Conservation (phyloP, 1,140 invertebrate genomes). For the Caenorhabditis tropicalis region DNA sequence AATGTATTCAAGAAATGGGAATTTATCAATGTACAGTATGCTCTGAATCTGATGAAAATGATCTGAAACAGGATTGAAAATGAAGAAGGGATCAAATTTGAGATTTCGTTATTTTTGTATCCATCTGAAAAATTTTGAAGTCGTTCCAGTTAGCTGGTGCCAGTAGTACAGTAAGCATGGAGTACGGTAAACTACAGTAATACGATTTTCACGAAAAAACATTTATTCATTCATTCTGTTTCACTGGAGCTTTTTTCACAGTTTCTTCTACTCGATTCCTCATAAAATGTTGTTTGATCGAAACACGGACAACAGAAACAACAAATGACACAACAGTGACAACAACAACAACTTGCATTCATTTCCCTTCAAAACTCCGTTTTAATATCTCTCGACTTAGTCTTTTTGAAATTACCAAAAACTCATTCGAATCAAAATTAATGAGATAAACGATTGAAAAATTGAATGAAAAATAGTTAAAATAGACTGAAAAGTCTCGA, state of each 20-base stretch:
- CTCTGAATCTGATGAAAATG: neutral
- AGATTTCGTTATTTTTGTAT: neutral
- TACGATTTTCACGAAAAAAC: neutral
- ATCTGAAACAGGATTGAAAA: neutral
- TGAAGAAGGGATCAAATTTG: too few relatives aligned
- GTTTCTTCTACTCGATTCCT: neutral
- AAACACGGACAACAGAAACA: constrained; percentile 21
- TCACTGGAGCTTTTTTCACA: neutral
- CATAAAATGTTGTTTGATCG: neutral
- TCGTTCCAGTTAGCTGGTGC: too few relatives aligned
- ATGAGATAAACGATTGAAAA: constrained; percentile 6
- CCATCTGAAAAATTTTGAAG: neutral
- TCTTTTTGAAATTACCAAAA: neutral
- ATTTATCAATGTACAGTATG: neutral
- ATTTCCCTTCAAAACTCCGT: constrained; percentile 7
- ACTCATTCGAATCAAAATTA: neutral
- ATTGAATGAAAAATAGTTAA: neutral
- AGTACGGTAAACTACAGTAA: too few relatives aligned
- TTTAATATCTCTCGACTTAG: neutral
- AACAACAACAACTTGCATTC: constrained; percentile 6
- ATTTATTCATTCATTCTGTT: neutral
- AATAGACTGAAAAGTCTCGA: neutral
- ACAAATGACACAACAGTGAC: constrained; percentile 1
- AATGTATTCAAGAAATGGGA: constrained; percentile 30
- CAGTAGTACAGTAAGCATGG: too few relatives aligned